Conservation (phyloP, 2,888 invertebrate species). For the Zeuzera pyrina region DNA sequence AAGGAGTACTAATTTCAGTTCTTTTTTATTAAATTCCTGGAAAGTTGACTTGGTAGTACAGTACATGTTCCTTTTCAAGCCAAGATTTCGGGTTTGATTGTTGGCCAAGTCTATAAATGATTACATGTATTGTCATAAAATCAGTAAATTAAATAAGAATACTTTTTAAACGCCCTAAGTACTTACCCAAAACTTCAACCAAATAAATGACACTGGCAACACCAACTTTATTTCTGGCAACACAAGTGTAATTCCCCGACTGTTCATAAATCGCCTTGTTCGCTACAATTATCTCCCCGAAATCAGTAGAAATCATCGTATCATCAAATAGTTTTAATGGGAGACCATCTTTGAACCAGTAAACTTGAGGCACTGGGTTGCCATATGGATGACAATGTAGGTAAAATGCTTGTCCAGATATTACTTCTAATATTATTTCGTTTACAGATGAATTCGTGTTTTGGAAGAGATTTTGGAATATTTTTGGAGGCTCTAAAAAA, state of each 20-base stretch:
- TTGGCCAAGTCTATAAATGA: no score
- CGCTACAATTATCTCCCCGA: conserved; percentile 45
- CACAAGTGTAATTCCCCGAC: conserved; percentile 73
- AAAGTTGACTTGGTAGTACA: no score
- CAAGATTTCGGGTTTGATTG: no score
- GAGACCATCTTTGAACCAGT: conserved; percentile 72
- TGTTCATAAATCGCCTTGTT: conserved; percentile 37
- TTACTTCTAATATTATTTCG: conserved; percentile 35
- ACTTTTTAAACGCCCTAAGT: no score
- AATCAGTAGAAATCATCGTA: conserved; percentile 44
- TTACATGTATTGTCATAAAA: no score
- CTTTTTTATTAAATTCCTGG: no score
- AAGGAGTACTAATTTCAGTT: no score
- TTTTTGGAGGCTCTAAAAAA: conserved; percentile 55
- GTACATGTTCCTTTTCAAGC: no score
- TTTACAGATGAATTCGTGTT: conserved; percentile 23
- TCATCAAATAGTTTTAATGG: conserved; percentile 63
- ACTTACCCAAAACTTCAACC: conserved; percentile 60
- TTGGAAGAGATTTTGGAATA: conserved; percentile 41
- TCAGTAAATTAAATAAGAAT: no score
- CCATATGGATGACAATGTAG: conserved; percentile 73
- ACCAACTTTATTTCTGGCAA: conserved; percentile 72
- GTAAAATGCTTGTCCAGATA: conserved; percentile 55
- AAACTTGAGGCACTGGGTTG: conserved; percentile 71
- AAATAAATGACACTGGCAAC: conserved; percentile 49